Evolutionary conservation across 1,140 invertebrate species (phyloP).

Genomic region (Nasonia longicornis): DNA sequence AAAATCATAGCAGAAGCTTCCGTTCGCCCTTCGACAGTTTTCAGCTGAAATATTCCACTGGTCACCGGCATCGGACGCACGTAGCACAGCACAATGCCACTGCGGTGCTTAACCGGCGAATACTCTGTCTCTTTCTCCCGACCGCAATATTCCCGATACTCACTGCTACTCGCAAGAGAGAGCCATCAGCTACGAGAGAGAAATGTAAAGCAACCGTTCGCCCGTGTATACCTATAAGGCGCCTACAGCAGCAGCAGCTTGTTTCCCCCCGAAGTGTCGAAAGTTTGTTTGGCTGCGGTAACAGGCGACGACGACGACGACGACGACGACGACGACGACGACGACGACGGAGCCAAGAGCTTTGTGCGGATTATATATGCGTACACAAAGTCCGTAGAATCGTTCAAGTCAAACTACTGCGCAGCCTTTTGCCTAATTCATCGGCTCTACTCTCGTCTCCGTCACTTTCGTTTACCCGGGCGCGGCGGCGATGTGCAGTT

Average conservation of each 20-base stretch:
- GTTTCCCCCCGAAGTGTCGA: not conserved
- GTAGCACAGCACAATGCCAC: too few relatives aligned
- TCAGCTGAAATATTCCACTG: not conserved
- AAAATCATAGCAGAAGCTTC: not conserved
- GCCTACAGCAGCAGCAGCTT: not conserved
- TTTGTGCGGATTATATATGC: slow-evolving; percentile 24
- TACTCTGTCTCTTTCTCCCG: too few relatives aligned
- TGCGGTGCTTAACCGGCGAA: not conserved
- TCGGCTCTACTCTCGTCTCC: not conserved
- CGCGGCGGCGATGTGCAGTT: not conserved
- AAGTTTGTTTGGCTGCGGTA: slow-evolving; percentile 27
- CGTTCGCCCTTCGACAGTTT: not conserved
- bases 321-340: not conserved
- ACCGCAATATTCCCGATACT: slow-evolving; percentile 8
- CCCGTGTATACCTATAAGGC: not conserved
- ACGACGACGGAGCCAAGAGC: not conserved
- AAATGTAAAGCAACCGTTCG: not conserved
- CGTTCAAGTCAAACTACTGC: not conserved
- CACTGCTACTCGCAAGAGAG: not conserved
- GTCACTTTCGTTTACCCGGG: not conserved
- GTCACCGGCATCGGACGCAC: not conserved
- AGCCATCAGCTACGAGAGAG: not conserved
- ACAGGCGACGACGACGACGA: not conserved
- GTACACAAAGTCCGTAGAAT: slow-evolving; percentile 13
- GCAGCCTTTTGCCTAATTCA: not conserved